A percentile compares a stretch with the other conserved stretches of the same genome.
These are phyloP conservation scores for Cancer borealis DNA, from an alignment of 2,888 invertebrate species.

Conservation along the genomic window DNA sequence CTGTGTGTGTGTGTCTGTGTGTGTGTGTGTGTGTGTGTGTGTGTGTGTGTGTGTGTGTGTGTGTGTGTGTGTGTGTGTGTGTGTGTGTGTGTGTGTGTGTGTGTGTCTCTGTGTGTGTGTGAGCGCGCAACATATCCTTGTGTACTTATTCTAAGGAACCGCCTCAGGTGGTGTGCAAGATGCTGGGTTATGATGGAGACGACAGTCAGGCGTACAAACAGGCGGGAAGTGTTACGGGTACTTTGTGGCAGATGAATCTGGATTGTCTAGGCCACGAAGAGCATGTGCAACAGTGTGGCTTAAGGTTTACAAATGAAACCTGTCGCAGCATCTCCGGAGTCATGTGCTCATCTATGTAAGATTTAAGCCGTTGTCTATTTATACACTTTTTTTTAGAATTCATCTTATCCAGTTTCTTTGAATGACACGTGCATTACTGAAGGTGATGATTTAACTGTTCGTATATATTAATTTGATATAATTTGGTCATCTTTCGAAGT, in stretches of 20 bases:
- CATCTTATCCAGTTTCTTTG: not conserved
- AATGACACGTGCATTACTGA: not conserved
- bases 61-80: too few relatives aligned
- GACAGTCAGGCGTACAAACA: slow-evolving; percentile 80
- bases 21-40: too few relatives aligned
- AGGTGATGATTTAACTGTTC: not conserved
- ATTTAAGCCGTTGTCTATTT: not conserved
- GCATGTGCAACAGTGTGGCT: slow-evolving; percentile 84
- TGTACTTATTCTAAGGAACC: not conserved
- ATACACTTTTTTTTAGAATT: not conserved
- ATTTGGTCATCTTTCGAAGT: not conserved
- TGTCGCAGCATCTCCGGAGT: slow-evolving; percentile 88
- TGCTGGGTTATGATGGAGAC: slow-evolving; percentile 79
- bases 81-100: too few relatives aligned
- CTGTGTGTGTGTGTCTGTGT: too few relatives aligned
- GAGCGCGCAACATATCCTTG: not conserved
- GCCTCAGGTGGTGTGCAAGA: slow-evolving; percentile 80
- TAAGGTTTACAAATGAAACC: slow-evolving; percentile 86
- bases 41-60: too few relatives aligned
- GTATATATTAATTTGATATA: not conserved
- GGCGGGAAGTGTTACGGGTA: slow-evolving; percentile 81
- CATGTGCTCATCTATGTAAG: slow-evolving; percentile 79
- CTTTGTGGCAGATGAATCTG: slow-evolving; percentile 87
- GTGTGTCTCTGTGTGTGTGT: not conserved
- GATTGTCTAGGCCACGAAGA: slow-evolving; percentile 86